Conservation (phyloP, 1,140 invertebrate genomes). For the Tetramorium simillimum region DNA sequence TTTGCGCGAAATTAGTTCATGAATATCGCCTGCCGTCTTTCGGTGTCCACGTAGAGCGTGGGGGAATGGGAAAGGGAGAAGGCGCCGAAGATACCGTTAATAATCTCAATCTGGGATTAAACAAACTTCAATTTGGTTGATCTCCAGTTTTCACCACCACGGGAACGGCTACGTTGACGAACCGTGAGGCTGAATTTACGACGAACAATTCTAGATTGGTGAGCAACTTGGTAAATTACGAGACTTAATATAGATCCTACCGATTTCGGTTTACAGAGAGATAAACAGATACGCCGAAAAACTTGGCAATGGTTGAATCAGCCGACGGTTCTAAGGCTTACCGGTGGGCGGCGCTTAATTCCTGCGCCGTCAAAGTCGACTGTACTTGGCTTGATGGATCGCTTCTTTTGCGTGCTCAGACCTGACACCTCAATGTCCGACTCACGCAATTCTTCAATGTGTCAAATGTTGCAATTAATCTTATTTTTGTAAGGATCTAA, state of each 20-base stretch:
- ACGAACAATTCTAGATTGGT: neutral
- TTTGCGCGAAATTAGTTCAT: neutral
- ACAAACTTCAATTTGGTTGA: slow-evolving; percentile 10
- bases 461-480: slow-evolving; percentile 58
- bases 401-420: slow-evolving; percentile 48
- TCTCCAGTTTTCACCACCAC: neutral
- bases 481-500: slow-evolving; percentile 46
- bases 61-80: neutral
- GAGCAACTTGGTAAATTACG: neutral
- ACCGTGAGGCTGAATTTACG: neutral
- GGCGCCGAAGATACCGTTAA: slow-evolving; percentile 7
- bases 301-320: neutral
- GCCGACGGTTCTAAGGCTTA: slow-evolving; percentile 21
- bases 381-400: slow-evolving; percentile 40
- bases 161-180: neutral
- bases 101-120: slow-evolving; percentile 20
- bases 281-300: slow-evolving; percentile 5
- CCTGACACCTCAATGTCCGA: slow-evolving; percentile 49
- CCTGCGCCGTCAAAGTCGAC: slow-evolving; percentile 34
- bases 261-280: neutral
- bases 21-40: neutral
- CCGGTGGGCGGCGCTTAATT: slow-evolving; percentile 28
- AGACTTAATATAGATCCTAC: neutral
- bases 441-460: slow-evolving; percentile 60
- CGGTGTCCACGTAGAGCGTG: neutral